Evolutionary conservation across 2,797 vertebrate species (phyloP).

Genomic region (Scolopax rusticola): DNA sequence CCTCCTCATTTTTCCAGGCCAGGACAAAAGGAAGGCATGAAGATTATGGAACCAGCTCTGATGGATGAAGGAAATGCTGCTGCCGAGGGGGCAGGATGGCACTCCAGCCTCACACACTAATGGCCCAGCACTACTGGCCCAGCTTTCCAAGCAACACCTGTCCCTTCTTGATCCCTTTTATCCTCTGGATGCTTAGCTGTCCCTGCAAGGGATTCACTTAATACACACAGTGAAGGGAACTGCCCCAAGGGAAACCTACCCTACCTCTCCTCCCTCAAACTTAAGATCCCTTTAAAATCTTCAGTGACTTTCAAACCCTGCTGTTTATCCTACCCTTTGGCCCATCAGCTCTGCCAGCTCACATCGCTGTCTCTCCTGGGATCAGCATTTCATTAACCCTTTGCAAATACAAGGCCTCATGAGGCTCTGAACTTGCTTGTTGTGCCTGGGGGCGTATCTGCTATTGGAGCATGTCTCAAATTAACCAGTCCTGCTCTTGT

Average conservation of each 20-base stretch:
- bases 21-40: neutral
- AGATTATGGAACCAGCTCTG: neutral
- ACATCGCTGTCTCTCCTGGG: neutral
- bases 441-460: neutral
- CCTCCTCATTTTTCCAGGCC: neutral
- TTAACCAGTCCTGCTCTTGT: conserved; percentile 11
- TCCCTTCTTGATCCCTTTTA: neutral
- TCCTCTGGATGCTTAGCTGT: neutral
- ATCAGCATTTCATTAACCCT: conserved; percentile 29
- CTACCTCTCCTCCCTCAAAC: neutral
- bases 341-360: neutral
- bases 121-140: neutral
- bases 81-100: neutral
- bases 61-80: neutral
- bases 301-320: neutral
- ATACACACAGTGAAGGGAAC: neutral
- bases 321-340: neutral
- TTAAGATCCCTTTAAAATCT: neutral
- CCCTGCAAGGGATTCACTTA: neutral
- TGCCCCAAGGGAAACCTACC: neutral
- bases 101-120: accelerated
- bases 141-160: neutral
- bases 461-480: neutral
- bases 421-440: neutral
- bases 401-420: neutral